Evolutionary conservation across 2,888 invertebrate genomes (phyloP).

Genomic region (Oscheius onirici): DNA sequence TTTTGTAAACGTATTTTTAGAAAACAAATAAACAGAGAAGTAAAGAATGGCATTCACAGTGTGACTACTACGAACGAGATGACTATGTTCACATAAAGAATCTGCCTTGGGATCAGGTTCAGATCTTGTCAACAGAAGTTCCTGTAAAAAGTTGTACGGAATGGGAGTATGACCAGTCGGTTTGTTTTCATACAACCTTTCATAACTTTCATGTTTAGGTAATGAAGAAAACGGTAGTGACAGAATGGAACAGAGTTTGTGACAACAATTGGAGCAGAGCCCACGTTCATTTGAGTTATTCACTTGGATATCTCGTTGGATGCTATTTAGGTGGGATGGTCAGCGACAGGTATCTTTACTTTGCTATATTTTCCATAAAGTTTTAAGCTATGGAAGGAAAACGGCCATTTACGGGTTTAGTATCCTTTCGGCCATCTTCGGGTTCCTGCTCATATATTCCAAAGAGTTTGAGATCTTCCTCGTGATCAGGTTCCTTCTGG

Average conservation of each 20-base stretch:
- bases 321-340: slow-evolving; percentile 68
- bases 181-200: no score
- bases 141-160: slow-evolving; percentile 45
- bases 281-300: slow-evolving; percentile 70
- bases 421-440: slow-evolving; percentile 66
- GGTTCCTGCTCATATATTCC: slow-evolving; percentile 63
- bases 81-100: slow-evolving; percentile 52
- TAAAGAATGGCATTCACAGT: slow-evolving; percentile 58
- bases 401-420: slow-evolving; percentile 67
- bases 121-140: slow-evolving; percentile 16
- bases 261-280: slow-evolving; percentile 68
- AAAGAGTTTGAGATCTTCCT: slow-evolving; percentile 66
- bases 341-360: slow-evolving; percentile 56
- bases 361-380: no score
- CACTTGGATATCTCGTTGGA: slow-evolving; percentile 70
- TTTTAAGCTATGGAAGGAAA: slow-evolving; percentile 67
- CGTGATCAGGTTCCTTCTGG: slow-evolving; percentile 67
- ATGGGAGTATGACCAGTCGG: slow-evolving; percentile 68
- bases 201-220: slow-evolving; percentile 36
- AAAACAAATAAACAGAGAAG: slow-evolving; percentile 51
- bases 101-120: slow-evolving; percentile 38
- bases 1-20: no score
- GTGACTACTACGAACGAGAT: slow-evolving; percentile 52
- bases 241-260: slow-evolving; percentile 38
- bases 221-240: slow-evolving; percentile 58